phyloP scores from a whole-genome alignment of 2,888 invertebrate genomes.

The Electrophaes corylata region DNA sequence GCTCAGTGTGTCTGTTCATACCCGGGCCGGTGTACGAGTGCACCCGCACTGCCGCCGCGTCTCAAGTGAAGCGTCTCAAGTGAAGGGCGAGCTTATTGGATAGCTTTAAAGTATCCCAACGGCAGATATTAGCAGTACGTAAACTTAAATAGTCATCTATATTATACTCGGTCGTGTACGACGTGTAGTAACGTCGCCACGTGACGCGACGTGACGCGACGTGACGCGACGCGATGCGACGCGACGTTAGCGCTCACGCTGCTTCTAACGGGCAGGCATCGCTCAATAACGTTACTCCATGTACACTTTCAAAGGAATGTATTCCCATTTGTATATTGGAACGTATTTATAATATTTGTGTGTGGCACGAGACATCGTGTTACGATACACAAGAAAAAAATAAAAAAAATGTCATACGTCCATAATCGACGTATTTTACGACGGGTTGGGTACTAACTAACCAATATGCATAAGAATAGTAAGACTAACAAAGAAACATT shows the following conservation, averaged over 20 bases:
- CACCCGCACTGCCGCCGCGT: not conserved
- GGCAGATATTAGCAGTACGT: constrained; percentile 34
- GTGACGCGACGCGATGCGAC: too few species aligned
- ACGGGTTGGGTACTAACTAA: constrained; percentile 81
- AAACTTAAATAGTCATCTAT: constrained; percentile 20
- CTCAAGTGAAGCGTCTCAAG: constrained; percentile 16
- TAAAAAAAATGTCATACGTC: constrained; percentile 28
- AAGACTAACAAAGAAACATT: constrained; percentile 69
- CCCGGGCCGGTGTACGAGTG: constrained; percentile 50
- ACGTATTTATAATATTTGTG: constrained; percentile 19
- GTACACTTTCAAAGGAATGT: constrained; percentile 17
- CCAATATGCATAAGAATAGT: constrained; percentile 57
- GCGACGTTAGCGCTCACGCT: not conserved
- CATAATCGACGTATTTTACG: constrained; percentile 36
- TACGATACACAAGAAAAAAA: constrained; percentile 19
- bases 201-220: too few species aligned
- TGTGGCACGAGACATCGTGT: constrained; percentile 10
- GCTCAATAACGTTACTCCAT: constrained; percentile 1
- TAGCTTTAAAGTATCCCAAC: constrained; percentile 81
- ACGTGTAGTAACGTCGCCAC: not conserved
- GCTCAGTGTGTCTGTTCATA: constrained; percentile 62
- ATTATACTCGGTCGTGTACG: constrained; percentile 4
- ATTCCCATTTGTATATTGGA: constrained; percentile 28
- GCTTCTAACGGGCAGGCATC: not conserved
- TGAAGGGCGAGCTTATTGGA: constrained; percentile 27